Conservation (phyloP, 2,797 vertebrate genomes). For the Trichosurus vulpecula region DNA sequence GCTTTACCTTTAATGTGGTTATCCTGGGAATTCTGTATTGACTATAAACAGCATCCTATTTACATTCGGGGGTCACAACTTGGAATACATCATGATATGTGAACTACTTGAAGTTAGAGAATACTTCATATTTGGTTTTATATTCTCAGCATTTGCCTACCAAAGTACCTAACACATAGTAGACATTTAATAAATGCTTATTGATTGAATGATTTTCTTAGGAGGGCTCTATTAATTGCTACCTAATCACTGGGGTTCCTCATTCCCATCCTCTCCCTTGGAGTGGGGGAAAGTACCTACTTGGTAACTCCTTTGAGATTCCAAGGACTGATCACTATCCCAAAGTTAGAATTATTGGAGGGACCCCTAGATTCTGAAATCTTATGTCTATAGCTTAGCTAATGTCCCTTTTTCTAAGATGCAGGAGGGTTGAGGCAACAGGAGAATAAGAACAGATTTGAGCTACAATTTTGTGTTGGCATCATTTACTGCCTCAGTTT, state of each 20-base stretch:
- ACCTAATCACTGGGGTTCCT: not conserved
- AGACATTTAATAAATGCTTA: not conserved
- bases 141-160: not conserved
- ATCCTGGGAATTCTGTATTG: not conserved
- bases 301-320: not conserved
- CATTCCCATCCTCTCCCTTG: not conserved
- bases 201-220: not conserved
- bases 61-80: not conserved
- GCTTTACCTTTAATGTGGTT: not conserved
- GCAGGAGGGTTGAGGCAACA: not conserved
- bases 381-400: not conserved
- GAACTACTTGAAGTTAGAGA: not conserved
- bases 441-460: not conserved
- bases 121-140: not conserved
- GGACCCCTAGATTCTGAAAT: not conserved
- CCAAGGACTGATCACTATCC: not conserved
- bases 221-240: not conserved
- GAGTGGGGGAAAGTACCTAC: not conserved
- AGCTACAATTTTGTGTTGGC: not conserved
- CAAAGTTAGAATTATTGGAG: not conserved
- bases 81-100: not conserved
- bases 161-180: not conserved
- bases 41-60: not conserved
- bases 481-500: not conserved
- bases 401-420: not conserved